These are phyloP conservation scores for Stichodactyla helianthus DNA, from an alignment of 64 coral and sea anemone genomes.

Conservation along the genomic window DNA sequence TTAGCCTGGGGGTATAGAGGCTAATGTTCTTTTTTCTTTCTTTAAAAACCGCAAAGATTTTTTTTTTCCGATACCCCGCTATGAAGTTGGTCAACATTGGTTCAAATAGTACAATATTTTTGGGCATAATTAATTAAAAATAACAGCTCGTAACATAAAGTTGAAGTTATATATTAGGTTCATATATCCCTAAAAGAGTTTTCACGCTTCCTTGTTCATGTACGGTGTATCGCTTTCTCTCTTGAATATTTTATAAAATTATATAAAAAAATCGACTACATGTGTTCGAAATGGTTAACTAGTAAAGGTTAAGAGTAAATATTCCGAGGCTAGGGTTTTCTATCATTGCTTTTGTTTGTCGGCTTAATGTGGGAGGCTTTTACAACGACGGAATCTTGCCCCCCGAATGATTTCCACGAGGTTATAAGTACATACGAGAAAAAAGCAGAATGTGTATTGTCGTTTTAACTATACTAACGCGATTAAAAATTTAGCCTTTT, in stretches of 20 bases:
- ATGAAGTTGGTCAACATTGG: neutral
- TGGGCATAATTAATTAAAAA: neutral
- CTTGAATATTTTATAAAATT: no score
- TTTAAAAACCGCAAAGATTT: neutral
- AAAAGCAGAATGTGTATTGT: neutral
- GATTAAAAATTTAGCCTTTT: conserved; percentile 1
- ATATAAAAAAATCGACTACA: no score
- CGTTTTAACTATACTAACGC: neutral
- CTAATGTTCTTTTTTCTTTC: neutral
- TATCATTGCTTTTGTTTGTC: neutral
- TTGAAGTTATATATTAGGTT: no score
- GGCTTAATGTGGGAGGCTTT: neutral
- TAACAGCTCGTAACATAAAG: neutral
- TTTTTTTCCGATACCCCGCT: neutral
- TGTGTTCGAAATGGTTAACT: no score
- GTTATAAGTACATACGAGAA: neutral
- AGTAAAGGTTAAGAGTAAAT: no score
- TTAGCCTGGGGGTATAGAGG: neutral
- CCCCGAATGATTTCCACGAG: neutral
- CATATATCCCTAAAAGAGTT: no score
- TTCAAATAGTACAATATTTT: neutral
- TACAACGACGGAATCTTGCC: neutral
- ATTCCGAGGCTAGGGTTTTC: no score
- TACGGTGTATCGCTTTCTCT: no score
- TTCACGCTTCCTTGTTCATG: no score